Conservation (phyloP, 2,888 invertebrate genomes). For the Caenorhabditis auriculariae region DNA sequence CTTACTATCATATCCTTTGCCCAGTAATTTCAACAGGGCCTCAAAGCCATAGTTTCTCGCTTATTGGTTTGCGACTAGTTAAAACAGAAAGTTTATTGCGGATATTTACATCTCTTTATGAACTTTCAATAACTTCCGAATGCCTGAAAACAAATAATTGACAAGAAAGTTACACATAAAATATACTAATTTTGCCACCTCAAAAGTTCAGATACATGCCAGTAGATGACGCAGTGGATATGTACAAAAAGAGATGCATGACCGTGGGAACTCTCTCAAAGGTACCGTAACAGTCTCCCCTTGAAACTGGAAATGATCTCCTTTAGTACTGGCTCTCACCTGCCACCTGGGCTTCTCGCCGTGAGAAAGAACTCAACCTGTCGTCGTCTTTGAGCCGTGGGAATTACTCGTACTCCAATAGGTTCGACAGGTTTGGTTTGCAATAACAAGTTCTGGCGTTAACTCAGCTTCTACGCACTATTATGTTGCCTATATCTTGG, state of each 20-base stretch:
- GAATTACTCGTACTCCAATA: slow-evolving; percentile 45
- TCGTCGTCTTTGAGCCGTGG: slow-evolving; percentile 42
- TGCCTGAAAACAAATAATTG: too few relatives aligned
- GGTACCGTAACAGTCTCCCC: slow-evolving; percentile 7
- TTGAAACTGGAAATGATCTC: not conserved
- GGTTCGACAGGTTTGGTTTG: slow-evolving; percentile 29
- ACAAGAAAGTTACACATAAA: not conserved
- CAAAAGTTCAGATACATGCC: slow-evolving; percentile 54
- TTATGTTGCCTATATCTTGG: too few relatives aligned
- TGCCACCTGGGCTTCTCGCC: slow-evolving; percentile 52
- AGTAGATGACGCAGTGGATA: slow-evolving; percentile 61
- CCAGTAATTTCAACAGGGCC: too few relatives aligned
- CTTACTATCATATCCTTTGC: too few relatives aligned
- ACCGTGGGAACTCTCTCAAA: slow-evolving; percentile 61
- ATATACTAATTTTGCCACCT: not conserved
- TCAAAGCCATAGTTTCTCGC: too few relatives aligned
- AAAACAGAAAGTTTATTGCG: not conserved
- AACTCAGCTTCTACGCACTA: too few relatives aligned
- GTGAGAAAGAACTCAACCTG: slow-evolving; percentile 56
- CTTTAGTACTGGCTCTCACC: slow-evolving; percentile 60
- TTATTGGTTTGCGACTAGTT: too few relatives aligned
- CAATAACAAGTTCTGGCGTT: not conserved
- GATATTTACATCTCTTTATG: not conserved
- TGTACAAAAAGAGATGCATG: slow-evolving; percentile 63
- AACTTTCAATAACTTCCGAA: too few relatives aligned